phyloP scores from a whole-genome alignment of 2,888 invertebrate species.

The Drosophila buzzatii region DNA sequence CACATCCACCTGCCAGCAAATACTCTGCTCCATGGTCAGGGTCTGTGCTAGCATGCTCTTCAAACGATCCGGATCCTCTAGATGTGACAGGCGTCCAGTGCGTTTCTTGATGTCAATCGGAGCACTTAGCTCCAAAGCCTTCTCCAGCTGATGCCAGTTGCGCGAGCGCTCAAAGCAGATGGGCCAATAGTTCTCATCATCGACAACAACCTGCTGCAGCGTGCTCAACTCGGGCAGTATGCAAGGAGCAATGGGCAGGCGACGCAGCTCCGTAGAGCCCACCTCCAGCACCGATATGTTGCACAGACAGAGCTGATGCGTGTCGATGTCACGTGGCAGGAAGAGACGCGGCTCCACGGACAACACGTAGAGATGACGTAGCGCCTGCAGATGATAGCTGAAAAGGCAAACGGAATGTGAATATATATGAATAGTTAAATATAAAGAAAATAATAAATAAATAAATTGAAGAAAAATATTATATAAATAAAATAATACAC shows the following conservation, averaged over 20 bases:
- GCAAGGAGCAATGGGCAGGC: slow-evolving; percentile 91
- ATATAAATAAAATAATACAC: too few species aligned
- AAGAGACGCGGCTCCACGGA: slow-evolving; percentile 96
- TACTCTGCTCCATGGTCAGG: slow-evolving; percentile 89
- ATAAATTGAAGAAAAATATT: too few species aligned
- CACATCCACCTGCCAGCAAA: slow-evolving; percentile 86
- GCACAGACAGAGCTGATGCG: slow-evolving; percentile 92
- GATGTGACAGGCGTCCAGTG: slow-evolving; percentile 94
- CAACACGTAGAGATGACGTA: slow-evolving; percentile 97
- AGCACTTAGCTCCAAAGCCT: slow-evolving; percentile 89
- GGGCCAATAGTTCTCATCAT: slow-evolving; percentile 96
- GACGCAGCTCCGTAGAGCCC: slow-evolving; percentile 86
- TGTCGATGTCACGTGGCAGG: slow-evolving; percentile 93
- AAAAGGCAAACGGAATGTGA: slow-evolving; percentile 22
- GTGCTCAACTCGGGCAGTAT: slow-evolving; percentile 92
- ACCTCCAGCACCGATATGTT: slow-evolving; percentile 88
- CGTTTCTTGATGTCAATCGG: slow-evolving; percentile 94
- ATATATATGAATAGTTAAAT: background rate
- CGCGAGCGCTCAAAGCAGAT: slow-evolving; percentile 92
- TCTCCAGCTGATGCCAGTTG: slow-evolving; percentile 93
- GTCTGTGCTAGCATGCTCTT: slow-evolving; percentile 92
- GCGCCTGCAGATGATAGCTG: slow-evolving; percentile 98
- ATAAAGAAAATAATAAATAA: too few species aligned
- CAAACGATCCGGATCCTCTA: slow-evolving; percentile 93
- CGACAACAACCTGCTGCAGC: slow-evolving; percentile 90